These are phyloP conservation scores for Coptotermes formosanus DNA, from an alignment of 1,140 invertebrate genomes.

Conservation along the genomic window DNA sequence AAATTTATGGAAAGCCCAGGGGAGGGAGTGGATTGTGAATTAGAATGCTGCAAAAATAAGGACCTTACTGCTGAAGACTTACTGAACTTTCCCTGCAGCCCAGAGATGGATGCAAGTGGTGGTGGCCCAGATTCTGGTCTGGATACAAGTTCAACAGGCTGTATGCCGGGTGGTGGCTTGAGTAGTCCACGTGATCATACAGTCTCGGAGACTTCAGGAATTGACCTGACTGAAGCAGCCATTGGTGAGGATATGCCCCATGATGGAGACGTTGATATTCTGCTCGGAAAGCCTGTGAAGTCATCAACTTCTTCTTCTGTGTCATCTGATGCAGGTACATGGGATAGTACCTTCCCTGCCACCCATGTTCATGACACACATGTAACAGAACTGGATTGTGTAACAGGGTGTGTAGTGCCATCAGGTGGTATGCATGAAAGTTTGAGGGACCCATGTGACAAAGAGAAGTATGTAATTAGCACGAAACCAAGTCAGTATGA, in stretches of 20 bases:
- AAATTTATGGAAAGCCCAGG: slow-evolving; percentile 15
- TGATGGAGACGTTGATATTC: slow-evolving; percentile 54
- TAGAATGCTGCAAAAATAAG: slow-evolving; percentile 23
- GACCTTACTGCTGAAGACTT: background rate
- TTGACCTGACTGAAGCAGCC: slow-evolving; percentile 49
- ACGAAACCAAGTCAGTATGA: background rate
- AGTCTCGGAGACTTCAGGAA: slow-evolving; percentile 48
- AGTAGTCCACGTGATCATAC: slow-evolving; percentile 52
- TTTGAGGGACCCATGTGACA: background rate
- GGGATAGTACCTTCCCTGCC: slow-evolving; percentile 46
- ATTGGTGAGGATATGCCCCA: slow-evolving; percentile 64
- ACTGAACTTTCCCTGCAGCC: slow-evolving; percentile 19
- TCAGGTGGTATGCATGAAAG: background rate
- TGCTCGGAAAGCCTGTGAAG: slow-evolving; percentile 52
- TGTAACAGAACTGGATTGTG: too few species aligned
- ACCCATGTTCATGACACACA: background rate
- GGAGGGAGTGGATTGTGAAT: slow-evolving; percentile 4
- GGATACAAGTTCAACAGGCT: slow-evolving; percentile 51
- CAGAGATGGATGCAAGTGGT: slow-evolving; percentile 35
- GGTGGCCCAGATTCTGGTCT: slow-evolving; percentile 59
- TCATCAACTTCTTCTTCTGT: slow-evolving; percentile 58
- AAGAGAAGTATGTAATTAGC: background rate
- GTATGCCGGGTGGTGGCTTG: slow-evolving; percentile 24
- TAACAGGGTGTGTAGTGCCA: background rate
- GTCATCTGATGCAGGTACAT: slow-evolving; percentile 59